phyloP scores from a whole-genome alignment of 2,113 vertebrate species.

The Vicugna pacos region DNA sequence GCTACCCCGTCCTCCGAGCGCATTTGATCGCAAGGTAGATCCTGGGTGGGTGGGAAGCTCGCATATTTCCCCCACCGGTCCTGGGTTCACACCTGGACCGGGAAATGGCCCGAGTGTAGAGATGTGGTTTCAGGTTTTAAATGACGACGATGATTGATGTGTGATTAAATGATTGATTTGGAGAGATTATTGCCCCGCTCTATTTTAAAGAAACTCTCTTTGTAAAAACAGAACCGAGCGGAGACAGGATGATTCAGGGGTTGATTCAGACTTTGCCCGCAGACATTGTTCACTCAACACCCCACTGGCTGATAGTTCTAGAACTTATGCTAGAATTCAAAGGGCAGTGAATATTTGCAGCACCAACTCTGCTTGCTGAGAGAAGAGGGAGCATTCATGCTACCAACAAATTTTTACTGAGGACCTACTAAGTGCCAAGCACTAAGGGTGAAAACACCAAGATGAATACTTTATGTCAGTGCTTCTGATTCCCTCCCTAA shows the following conservation, averaged over 20 bases:
- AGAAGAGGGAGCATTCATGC: not conserved
- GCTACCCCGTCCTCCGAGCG: conserved; percentile 19
- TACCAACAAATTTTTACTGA: not conserved
- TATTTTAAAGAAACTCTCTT: conserved; percentile 67
- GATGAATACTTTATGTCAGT: not conserved
- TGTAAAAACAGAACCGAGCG: conserved; percentile 22
- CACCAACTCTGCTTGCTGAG: rapidly evolving
- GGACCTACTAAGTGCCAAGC: not conserved
- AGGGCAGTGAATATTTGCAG: not conserved
- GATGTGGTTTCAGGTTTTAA: conserved; percentile 75
- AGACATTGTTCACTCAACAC: not conserved
- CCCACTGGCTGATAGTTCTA: not conserved
- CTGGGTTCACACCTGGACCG: conserved; percentile 79
- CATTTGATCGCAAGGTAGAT: conserved; percentile 68
- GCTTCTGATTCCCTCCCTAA: not conserved
- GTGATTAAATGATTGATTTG: conserved; percentile 71
- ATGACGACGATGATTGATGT: conserved; percentile 55
- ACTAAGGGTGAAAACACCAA: not conserved
- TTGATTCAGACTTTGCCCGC: conserved; percentile 42
- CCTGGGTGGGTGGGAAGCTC: conserved; percentile 26
- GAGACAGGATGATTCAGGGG: conserved; percentile 36
- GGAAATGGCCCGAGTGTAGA: conserved; percentile 34
- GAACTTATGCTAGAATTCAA: not conserved
- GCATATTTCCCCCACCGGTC: not conserved
- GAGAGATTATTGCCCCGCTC: conserved; percentile 32